A percentile compares a stretch with the other conserved stretches of the same genome.
Evolutionary conservation across 2,888 invertebrate genomes (phyloP).

Genomic region (Ecdyonurus torrentis): DNA sequence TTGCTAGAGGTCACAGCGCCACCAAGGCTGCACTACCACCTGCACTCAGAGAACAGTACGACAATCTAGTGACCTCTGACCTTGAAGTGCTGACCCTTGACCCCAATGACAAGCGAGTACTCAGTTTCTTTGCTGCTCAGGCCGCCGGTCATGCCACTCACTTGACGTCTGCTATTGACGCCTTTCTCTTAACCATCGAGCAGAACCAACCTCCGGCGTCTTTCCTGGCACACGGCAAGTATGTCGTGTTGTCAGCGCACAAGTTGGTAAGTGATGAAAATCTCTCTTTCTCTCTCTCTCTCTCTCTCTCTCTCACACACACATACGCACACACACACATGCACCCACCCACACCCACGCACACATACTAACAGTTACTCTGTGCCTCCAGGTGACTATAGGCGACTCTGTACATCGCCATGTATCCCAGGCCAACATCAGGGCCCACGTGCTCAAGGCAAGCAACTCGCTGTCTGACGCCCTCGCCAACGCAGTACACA

Average conservation of each 20-base stretch:
- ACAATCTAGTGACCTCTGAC: conserved; percentile 41
- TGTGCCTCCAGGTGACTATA: no score
- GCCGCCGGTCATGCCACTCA: conserved; percentile 69
- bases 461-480: conserved; percentile 69
- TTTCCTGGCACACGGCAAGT: conserved; percentile 86
- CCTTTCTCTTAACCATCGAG: conserved; percentile 79
- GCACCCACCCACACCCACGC: no score
- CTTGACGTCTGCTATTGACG: conserved; percentile 77
- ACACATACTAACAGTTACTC: no score
- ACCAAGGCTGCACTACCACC: conserved; percentile 34
- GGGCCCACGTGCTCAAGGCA: conserved; percentile 52
- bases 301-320: no score
- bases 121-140: conserved; percentile 77
- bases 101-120: conserved; percentile 63
- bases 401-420: conserved; percentile 87
- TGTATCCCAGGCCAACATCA: conserved; percentile 53
- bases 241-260: conserved; percentile 85
- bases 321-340: no score
- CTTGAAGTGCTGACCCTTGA: neutral
- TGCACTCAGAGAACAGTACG: conserved; percentile 55
- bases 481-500: conserved; percentile 62
- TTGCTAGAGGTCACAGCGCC: neutral
- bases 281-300: no score
- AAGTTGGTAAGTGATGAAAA: no score
- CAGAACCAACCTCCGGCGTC: conserved; percentile 83